These are phyloP conservation scores for Drosophila multiciliata DNA, from an alignment of 2,888 invertebrate species.

Conservation along the genomic window DNA sequence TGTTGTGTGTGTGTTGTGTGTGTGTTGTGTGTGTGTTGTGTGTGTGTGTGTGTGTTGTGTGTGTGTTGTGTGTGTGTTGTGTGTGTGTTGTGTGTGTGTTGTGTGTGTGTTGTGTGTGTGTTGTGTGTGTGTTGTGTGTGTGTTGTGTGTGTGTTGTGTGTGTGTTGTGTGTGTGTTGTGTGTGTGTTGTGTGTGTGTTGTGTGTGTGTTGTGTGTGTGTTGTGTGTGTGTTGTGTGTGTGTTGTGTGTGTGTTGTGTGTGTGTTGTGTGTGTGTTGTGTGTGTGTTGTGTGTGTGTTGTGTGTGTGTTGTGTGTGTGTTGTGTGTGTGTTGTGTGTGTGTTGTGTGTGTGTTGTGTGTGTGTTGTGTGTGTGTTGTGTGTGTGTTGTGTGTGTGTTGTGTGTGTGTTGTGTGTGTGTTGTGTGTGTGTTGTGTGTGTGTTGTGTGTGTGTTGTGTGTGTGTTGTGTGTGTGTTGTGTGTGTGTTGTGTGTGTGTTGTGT, in stretches of 20 bases:
- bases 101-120: neutral
- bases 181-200: neutral
- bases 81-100: neutral
- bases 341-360: neutral
- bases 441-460: neutral
- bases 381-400: neutral
- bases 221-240: neutral
- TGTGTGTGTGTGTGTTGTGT: neutral
- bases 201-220: neutral
- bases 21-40: neutral
- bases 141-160: neutral
- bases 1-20: neutral
- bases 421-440: neutral
- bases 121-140: neutral
- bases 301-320: neutral
- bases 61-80: neutral
- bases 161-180: neutral
- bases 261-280: neutral
- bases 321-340: neutral
- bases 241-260: neutral
- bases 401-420: neutral
- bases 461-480: neutral
- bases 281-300: neutral
- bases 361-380: neutral
- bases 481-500: neutral